Conservation (phyloP, 2,888 invertebrate genomes). For the Lycia hirtaria region DNA sequence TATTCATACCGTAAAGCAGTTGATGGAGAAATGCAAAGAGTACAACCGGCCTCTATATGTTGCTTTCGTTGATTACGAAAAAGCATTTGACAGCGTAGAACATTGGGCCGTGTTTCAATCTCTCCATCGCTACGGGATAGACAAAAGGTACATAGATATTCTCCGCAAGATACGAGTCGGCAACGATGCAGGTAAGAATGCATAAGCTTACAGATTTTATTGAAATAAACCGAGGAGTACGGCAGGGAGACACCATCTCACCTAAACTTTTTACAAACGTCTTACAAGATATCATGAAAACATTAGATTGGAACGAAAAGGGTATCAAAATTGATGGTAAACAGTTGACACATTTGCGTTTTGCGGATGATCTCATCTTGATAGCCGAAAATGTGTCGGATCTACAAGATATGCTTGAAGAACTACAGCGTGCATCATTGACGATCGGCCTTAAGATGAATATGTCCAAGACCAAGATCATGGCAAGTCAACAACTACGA, state of each 20-base stretch:
- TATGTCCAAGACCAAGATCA: no score
- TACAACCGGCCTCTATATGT: conserved; percentile 10
- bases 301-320: background rate
- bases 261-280: background rate
- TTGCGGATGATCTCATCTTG: no score
- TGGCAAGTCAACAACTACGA: no score
- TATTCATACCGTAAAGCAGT: background rate
- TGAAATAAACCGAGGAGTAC: background rate
- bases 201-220: background rate
- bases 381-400: no score
- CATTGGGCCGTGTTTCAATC: conserved; percentile 5
- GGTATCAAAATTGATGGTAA: no score
- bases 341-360: no score
- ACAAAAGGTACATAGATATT: conserved; percentile 4
- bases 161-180: background rate
- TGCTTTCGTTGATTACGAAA: conserved; percentile 7
- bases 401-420: no score
- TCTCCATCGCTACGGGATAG: conserved; percentile 4
- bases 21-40: conserved; percentile 7
- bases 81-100: conserved; percentile 1
- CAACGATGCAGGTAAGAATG: conserved; percentile 1
- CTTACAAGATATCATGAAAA: background rate
- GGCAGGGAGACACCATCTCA: background rate
- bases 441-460: no score
- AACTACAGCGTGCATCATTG: no score